Percentiles rank a stretch among this genome's conserved stretches.
phyloP scores from a whole-genome alignment of 2,888 invertebrate genomes.

The Girardia tigrina region DNA sequence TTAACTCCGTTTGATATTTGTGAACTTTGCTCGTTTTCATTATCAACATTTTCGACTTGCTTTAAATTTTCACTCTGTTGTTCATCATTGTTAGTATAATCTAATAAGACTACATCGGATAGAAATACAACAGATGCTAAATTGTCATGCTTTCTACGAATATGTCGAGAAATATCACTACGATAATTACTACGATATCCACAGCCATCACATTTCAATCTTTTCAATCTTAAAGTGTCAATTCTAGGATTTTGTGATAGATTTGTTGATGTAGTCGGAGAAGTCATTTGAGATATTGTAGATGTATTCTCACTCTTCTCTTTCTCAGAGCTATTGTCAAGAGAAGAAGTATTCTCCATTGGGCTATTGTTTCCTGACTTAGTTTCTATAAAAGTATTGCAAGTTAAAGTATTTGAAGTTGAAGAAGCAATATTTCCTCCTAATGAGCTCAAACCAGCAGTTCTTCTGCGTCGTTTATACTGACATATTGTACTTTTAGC shows the following conservation, averaged over 20 bases:
- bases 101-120: slow-evolving; percentile 38
- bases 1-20: not conserved
- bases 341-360: not conserved
- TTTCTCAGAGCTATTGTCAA: not conserved
- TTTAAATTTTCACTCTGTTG: slow-evolving; percentile 21
- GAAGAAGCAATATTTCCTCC: not conserved
- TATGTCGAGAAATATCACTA: slow-evolving; percentile 89
- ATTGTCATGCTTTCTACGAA: slow-evolving; percentile 54
- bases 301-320: not conserved
- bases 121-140: slow-evolving; percentile 39
- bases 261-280: not conserved
- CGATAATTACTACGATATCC: slow-evolving; percentile 86
- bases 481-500: slow-evolving; percentile 40
- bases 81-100: slow-evolving; percentile 33
- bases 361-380: not conserved
- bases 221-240: slow-evolving; percentile 54
- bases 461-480: slow-evolving; percentile 38
- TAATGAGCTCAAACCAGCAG: not conserved
- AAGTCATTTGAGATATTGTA: not conserved
- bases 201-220: slow-evolving; percentile 84
- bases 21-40: not conserved
- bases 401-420: not conserved
- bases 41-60: not conserved
- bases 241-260: slow-evolving; percentile 30
- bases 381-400: not conserved